Percentiles rank a stretch among this genome's conserved stretches.
phyloP scores from a whole-genome alignment of 1,140 invertebrate species.

The Zelostemma sp. region DNA sequence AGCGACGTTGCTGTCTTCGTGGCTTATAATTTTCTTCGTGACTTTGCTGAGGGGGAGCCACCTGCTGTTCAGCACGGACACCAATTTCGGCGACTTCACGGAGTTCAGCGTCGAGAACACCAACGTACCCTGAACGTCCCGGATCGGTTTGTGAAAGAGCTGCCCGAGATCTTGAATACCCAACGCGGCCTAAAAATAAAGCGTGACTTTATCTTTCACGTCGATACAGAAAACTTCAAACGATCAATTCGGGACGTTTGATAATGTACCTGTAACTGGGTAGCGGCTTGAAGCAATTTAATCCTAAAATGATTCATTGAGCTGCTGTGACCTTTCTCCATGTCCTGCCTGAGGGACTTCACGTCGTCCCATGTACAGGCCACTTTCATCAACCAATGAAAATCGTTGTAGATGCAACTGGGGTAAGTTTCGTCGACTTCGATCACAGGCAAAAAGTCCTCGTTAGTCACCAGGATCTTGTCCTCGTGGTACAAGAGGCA shows the following conservation, averaged over 20 bases:
- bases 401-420: constrained; percentile 90
- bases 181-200: constrained; percentile 76
- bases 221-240: too few species aligned
- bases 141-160: constrained; percentile 90
- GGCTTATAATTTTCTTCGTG: constrained; percentile 72
- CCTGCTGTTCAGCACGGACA: constrained; percentile 88
- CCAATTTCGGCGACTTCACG: constrained; percentile 84
- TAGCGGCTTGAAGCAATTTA: constrained; percentile 90
- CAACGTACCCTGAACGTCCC: constrained; percentile 90
- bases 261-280: constrained; percentile 94
- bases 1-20: constrained; percentile 81
- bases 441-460: constrained; percentile 95
- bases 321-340: constrained; percentile 93
- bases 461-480: constrained; percentile 94
- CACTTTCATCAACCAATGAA: constrained; percentile 98
- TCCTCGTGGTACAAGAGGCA: constrained; percentile 95
- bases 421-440: constrained; percentile 97
- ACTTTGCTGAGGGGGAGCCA: constrained; percentile 90
- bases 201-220: too few species aligned
- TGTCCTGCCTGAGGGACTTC: constrained; percentile 87
- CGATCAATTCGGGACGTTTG: too few species aligned
- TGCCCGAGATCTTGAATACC: constrained; percentile 93
- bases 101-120: constrained; percentile 90
- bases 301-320: constrained; percentile 90
- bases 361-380: constrained; percentile 97